A percentile compares a stretch with the other conserved stretches of the same genome.
These are phyloP conservation scores for Rhegmatorhina hoffmannsi DNA, from an alignment of 2,113 vertebrate genomes.

Conservation along the genomic window DNA sequence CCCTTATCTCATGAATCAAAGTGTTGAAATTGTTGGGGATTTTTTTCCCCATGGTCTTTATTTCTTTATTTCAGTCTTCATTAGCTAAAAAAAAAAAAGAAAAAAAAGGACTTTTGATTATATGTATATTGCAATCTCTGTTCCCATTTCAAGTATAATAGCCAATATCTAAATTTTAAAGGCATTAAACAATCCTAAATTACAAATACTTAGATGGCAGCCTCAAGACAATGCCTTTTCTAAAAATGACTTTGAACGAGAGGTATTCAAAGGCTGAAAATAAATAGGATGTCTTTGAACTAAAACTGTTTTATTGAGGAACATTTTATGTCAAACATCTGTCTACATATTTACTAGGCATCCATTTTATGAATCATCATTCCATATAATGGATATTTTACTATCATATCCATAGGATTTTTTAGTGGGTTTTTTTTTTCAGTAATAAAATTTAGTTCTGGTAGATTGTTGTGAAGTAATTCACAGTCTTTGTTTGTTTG, in stretches of 20 bases:
- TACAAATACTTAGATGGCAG: background rate
- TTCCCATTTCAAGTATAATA: background rate
- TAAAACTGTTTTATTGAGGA: background rate
- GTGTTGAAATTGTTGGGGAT: background rate
- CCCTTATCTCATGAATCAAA: background rate
- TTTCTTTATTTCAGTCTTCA: background rate
- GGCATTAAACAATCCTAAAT: background rate
- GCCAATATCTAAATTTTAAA: background rate
- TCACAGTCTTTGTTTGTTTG: background rate
- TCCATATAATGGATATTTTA: conserved; percentile 11
- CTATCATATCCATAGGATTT: background rate
- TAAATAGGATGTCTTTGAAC: background rate
- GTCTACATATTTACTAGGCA: background rate
- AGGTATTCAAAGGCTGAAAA: background rate
- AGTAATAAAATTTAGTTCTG: background rate
- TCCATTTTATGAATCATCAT: background rate
- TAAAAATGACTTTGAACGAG: background rate
- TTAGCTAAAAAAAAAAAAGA: background rate
- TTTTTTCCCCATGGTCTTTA: background rate
- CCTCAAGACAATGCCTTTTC: background rate
- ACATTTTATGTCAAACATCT: conserved; percentile 23
- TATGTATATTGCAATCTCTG: background rate
- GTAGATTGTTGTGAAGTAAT: background rate
- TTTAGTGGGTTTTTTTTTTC: background rate
- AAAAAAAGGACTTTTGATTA: background rate